Base-by-base conservation (phyloP, 2,888 invertebrate genomes). In the Notodonta dromedarius region DNA sequence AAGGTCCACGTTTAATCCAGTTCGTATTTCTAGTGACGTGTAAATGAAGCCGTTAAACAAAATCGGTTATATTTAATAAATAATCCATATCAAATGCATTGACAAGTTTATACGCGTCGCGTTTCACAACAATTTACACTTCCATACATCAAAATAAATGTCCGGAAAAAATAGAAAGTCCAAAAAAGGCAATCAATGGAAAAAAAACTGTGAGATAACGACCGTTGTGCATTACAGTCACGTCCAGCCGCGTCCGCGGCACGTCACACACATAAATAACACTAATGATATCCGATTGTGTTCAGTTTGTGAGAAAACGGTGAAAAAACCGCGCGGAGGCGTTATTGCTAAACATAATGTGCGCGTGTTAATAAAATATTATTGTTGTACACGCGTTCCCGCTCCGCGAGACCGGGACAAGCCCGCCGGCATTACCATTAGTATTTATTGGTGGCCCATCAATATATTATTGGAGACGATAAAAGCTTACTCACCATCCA, bases 261-360 rank as follows among this genome's bases (percentile, higher is more conserved):
- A 88, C 88, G 88, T 79, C 76, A 79, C 76, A 77, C 85, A 85
- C 89, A 88, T 91, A 90, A 91, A 91, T 90, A 90, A 88, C 87
- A 76, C 87, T 91, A 91, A 91, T 90, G 91, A 91, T 88, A 87
- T 86, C 87, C 87, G 87, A 87, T 87, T 88, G 87, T 85, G 85
- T 83, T 82, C 84, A 70, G 76, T 80, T 83, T 79, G 82, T 79
- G 73, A 65, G 75, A 78, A 69, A 68, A 70, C 40, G 51, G 54
- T 52, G 58, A 58, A 70, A 62, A 65, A 62, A 46, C 58, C 62
- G 52, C 62, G 61, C 53, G 63, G 60, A 53, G 64, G 62, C 67
- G 65, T 70, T 73, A 74, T 70, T 67, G 66, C 71, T 67, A 63
- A 73, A 74, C 66, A 71, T 74, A 69, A 75, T 67, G 69, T 67